A percentile compares a stretch with the other conserved stretches of the same genome.
These are phyloP conservation scores for Pithys albifrons DNA, from an alignment of 2,113 vertebrate species.

Conservation along the genomic window DNA sequence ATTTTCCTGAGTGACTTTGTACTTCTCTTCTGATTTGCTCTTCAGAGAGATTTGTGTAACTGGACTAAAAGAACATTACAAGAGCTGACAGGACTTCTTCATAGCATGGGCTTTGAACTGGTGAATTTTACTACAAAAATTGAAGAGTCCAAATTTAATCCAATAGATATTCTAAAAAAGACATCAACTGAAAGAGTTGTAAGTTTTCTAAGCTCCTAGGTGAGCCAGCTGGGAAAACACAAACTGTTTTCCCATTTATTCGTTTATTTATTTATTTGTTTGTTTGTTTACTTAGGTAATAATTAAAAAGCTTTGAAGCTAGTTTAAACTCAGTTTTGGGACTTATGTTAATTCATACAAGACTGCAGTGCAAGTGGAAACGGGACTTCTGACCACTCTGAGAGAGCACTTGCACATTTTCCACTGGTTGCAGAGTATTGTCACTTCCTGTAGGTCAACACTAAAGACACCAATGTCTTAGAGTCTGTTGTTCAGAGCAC, in stretches of 20 bases:
- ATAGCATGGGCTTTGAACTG: not conserved
- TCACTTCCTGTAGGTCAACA: rapidly evolving
- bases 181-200: not conserved
- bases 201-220: not conserved
- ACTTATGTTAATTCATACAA: not conserved
- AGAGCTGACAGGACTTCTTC: not conserved
- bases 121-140: not conserved
- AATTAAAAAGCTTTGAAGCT: not conserved
- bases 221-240: not conserved
- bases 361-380: not conserved
- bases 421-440: not conserved
- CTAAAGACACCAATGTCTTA: not conserved
- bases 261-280: not conserved
- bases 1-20: not conserved
- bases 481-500: not conserved
- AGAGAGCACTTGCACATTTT: not conserved
- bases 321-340: not conserved
- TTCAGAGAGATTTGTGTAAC: not conserved
- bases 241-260: not conserved
- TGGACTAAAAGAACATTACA: not conserved
- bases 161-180: constrained; percentile 15
- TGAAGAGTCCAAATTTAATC: not conserved
- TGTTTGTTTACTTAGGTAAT: not conserved
- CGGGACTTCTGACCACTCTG: not conserved
- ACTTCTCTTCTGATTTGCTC: constrained; percentile 17